Percentiles rank a stretch among this genome's conserved stretches.
Conservation (phyloP, 1,140 invertebrate genomes). For the Penaeus chinensis region DNA sequence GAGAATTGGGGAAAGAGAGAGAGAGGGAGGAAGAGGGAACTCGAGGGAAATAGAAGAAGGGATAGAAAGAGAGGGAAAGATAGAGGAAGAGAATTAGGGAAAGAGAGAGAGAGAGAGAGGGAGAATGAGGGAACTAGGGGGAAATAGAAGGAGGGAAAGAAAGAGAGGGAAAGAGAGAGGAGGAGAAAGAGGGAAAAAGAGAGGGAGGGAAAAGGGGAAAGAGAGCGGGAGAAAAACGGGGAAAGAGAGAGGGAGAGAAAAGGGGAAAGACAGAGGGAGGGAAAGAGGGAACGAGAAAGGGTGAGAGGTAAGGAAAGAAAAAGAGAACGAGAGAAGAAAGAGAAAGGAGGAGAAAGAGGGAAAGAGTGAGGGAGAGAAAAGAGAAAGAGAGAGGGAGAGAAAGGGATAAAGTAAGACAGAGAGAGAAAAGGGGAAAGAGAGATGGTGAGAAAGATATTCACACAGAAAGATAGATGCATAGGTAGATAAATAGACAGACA, state of each 20-base stretch:
- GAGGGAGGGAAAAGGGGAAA: neutral
- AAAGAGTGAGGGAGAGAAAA: no score
- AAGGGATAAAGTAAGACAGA: conserved; percentile 3
- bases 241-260: no score
- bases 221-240: no score
- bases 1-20: neutral
- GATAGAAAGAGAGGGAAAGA: neutral
- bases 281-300: no score
- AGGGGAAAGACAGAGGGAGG: no score
- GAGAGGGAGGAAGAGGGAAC: neutral
- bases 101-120: neutral
- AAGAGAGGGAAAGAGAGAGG: neutral
- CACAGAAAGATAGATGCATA: no score
- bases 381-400: conserved; percentile 6
- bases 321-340: no score
- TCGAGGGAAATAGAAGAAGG: neutral
- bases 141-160: no score
- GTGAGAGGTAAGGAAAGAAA: no score
- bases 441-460: neutral
- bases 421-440: conserved; percentile 21
- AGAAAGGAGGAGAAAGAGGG: no score
- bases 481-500: no score
- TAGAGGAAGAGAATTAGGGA: neutral
- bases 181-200: neutral
- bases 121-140: no score